Conservation (phyloP, 2,888 invertebrate genomes). For the Troides aeacus region DNA sequence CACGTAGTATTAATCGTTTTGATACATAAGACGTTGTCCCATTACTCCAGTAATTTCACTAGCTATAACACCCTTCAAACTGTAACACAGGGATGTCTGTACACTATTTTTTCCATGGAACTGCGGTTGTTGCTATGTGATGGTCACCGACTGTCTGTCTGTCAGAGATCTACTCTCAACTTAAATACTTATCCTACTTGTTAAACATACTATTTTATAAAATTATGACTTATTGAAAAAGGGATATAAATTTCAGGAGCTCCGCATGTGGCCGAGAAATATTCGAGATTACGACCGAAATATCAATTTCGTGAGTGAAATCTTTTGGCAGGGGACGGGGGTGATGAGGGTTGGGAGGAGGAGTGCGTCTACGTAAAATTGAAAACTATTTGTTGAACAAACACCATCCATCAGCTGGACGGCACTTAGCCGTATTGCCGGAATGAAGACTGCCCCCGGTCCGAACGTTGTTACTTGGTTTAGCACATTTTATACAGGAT, state of each 20-base stretch:
- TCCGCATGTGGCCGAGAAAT: slow-evolving; percentile 28
- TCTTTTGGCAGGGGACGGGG: slow-evolving; percentile 31
- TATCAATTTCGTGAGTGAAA: slow-evolving; percentile 48
- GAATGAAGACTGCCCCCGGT: slow-evolving; percentile 39
- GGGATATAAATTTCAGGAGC: slow-evolving; percentile 7
- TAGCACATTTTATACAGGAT: slow-evolving; percentile 11
- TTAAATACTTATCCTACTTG: too few relatives aligned
- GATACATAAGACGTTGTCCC: too few relatives aligned
- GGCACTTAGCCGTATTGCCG: slow-evolving; percentile 69
- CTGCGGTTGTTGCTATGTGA: too few relatives aligned
- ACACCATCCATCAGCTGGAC: slow-evolving; percentile 70
- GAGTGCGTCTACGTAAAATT: slow-evolving; percentile 58
- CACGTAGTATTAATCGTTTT: too few relatives aligned
- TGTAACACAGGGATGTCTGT: too few relatives aligned
- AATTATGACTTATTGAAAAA: not conserved
- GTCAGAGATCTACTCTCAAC: too few relatives aligned
- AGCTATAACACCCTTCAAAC: too few relatives aligned
- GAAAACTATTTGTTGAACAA: slow-evolving; percentile 75
- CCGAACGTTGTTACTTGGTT: slow-evolving; percentile 27
- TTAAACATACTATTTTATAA: too few relatives aligned
- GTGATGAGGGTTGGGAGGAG: slow-evolving; percentile 27
- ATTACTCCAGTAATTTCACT: too few relatives aligned
- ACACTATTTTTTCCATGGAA: too few relatives aligned
- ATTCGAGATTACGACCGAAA: slow-evolving; percentile 36
- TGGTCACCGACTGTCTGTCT: too few relatives aligned